Percentiles rank a stretch among this genome's conserved stretches.
Conservation (phyloP, 2,797 vertebrate species). For the Propithecus deckenii region DNA sequence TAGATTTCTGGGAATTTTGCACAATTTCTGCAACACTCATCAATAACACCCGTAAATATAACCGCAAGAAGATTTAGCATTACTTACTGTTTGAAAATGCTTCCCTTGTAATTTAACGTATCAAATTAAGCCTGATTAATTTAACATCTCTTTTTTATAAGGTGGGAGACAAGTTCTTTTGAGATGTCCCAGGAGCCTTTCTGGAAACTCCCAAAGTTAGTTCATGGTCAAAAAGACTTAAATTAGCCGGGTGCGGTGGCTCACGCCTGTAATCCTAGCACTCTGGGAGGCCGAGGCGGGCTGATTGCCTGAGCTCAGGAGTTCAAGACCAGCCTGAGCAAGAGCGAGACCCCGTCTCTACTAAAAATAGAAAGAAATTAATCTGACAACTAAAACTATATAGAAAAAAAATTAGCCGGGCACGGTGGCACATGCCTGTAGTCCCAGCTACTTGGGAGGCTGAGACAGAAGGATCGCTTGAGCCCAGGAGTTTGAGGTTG, state of each 20-base stretch:
- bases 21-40: neutral
- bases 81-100: neutral
- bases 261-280: no score
- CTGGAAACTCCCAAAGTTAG: neutral
- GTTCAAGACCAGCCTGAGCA: no score
- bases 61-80: neutral
- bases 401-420: no score
- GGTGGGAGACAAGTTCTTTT: neutral
- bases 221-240: neutral
- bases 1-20: neutral
- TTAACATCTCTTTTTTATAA: neutral
- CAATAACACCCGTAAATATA: neutral
- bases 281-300: no score
- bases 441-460: no score
- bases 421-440: no score
- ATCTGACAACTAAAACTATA: no score
- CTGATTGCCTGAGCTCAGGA: no score
- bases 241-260: neutral
- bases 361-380: no score
- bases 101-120: neutral
- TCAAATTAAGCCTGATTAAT: neutral
- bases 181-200: neutral
- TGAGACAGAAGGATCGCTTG: no score
- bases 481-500: no score
- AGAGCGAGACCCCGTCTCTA: no score